Base-by-base conservation (phyloP, 2,797 vertebrate species). In the Mionectes olivaceus region DNA sequence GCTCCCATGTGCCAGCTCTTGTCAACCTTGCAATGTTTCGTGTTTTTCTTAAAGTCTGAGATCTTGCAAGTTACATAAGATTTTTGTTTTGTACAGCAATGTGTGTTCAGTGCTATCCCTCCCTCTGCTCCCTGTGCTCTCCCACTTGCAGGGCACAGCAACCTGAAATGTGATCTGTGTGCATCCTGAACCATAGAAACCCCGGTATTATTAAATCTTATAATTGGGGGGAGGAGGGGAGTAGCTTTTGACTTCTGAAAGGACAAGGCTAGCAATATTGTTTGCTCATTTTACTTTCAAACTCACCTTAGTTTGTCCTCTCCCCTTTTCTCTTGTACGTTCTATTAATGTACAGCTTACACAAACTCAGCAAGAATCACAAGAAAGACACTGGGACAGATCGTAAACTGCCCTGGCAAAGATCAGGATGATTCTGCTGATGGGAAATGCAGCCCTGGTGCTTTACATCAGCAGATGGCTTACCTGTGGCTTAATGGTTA, bases 251-350 rank as follows among this genome's bases (percentile, higher is more conserved):
- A 93, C 90, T 95, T 80, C 64, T 92, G 70, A 92, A 94, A 96
- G 89, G 88, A 93, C 95, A 93, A 95, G 83, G 67, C 74, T 82
- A 91, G 90, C 80, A 65, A 96, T 93, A 87, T 7, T 96, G 94
- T 93, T 94, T 84, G 83, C 78, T 89, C 90, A 84, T 96, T 96
- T 95, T 89, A 90, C 91, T 93, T 91, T 90, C 90, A 80, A 96
- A 92, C 83, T 96, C 94, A 95, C 93, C 94, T 96, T 90, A 95
- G 88, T 82, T 89, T 89, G 95, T 91, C 96, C 94, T 95, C 85
- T 93, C 69, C 76, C 69, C 71, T 94, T 89, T 93, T 74, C 86
- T 92, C 83, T 61, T 75, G 46, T 63, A 90, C 56, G 41, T 93
- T 92, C 92, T 87, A 95, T 90, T 93, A 96, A 96, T 6, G 9